phyloP scores from a whole-genome alignment of 2,797 vertebrate species.

The Sebastes diploproa region DNA sequence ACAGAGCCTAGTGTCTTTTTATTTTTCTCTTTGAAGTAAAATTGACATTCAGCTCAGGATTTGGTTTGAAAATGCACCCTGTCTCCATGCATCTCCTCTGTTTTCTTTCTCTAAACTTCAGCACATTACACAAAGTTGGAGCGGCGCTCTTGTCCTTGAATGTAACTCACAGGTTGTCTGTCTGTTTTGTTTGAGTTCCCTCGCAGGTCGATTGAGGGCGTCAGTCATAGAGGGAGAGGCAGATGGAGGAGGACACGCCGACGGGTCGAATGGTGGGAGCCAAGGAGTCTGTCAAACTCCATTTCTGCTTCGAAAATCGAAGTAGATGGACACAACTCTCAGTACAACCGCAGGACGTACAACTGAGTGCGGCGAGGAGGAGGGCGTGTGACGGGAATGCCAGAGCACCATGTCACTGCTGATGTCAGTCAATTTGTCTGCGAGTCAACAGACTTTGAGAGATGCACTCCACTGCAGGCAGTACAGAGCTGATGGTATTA shows the following conservation, averaged over 20 bases:
- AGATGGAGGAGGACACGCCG: slow-evolving; percentile 33
- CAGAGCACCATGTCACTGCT: slow-evolving; percentile 51
- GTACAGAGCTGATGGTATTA: slow-evolving; percentile 38
- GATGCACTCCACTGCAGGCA: slow-evolving; percentile 36
- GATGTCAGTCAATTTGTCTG: slow-evolving; percentile 69
- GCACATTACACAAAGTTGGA: slow-evolving; percentile 28
- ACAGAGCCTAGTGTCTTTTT: slow-evolving; percentile 56
- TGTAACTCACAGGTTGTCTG: slow-evolving; percentile 30
- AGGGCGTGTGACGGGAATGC: slow-evolving; percentile 59
- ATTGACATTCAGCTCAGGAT: slow-evolving; percentile 73
- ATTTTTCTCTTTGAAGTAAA: slow-evolving; percentile 70
- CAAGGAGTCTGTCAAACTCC: slow-evolving; percentile 66
- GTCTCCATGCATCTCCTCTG: slow-evolving; percentile 18
- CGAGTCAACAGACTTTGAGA: slow-evolving; percentile 50
- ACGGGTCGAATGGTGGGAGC: slow-evolving; percentile 39
- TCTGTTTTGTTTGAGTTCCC: slow-evolving; percentile 39
- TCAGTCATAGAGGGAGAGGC: slow-evolving; percentile 29
- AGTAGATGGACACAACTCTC: slow-evolving; percentile 43
- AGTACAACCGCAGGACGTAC: slow-evolving; percentile 35
- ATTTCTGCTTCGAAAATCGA: slow-evolving; percentile 54
- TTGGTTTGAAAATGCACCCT: slow-evolving; percentile 43
- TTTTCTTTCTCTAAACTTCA: slow-evolving; percentile 48
- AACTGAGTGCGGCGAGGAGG: slow-evolving; percentile 19
- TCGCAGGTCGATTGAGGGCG: slow-evolving; percentile 31
- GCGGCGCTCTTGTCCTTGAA: slow-evolving; percentile 58